Conservation (phyloP, 2,888 invertebrate genomes). For the Drosophila emarginata region DNA sequence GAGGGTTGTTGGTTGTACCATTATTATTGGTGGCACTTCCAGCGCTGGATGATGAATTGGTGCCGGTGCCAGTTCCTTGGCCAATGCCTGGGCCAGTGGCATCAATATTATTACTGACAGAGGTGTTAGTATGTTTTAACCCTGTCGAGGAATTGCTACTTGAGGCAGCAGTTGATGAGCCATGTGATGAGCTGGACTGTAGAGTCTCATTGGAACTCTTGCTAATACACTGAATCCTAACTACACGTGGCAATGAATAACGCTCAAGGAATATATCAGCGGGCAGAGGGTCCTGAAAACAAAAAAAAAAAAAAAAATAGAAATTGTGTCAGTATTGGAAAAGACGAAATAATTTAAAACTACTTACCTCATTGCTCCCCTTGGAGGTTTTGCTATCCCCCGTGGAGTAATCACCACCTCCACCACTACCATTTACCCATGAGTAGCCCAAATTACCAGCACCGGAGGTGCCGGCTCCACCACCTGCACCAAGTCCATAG, state of each 20-base stretch:
- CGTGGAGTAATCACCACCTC: slow-evolving; percentile 81
- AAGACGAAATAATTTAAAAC: neutral
- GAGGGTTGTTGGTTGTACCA: slow-evolving; percentile 24
- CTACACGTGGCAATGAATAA: slow-evolving; percentile 81
- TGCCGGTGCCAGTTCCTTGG: slow-evolving; percentile 21
- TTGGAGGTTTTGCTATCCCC: slow-evolving; percentile 82
- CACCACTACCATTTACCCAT: slow-evolving; percentile 71
- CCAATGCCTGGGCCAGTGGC: slow-evolving; percentile 34
- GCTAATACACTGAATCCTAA: slow-evolving; percentile 78
- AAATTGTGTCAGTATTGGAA: too few species aligned
- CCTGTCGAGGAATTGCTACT: slow-evolving; percentile 71
- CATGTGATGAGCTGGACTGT: slow-evolving; percentile 81
- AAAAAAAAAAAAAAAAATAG: too few species aligned
- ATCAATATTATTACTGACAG: slow-evolving; percentile 25
- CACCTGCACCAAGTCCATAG: slow-evolving; percentile 59
- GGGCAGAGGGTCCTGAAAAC: slow-evolving; percentile 79
- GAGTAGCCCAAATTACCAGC: slow-evolving; percentile 56
- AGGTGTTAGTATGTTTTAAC: slow-evolving; percentile 38
- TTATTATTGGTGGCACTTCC: slow-evolving; percentile 38
- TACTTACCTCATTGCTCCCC: slow-evolving; percentile 80
- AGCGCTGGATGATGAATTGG: slow-evolving; percentile 46
- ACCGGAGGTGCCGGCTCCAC: slow-evolving; percentile 6
- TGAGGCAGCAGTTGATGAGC: slow-evolving; percentile 80
- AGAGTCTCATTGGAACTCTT: slow-evolving; percentile 81
- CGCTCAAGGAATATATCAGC: slow-evolving; percentile 82